phyloP scores from a whole-genome alignment of 2,113 vertebrate genomes.

The Larimichthys polyactis region DNA sequence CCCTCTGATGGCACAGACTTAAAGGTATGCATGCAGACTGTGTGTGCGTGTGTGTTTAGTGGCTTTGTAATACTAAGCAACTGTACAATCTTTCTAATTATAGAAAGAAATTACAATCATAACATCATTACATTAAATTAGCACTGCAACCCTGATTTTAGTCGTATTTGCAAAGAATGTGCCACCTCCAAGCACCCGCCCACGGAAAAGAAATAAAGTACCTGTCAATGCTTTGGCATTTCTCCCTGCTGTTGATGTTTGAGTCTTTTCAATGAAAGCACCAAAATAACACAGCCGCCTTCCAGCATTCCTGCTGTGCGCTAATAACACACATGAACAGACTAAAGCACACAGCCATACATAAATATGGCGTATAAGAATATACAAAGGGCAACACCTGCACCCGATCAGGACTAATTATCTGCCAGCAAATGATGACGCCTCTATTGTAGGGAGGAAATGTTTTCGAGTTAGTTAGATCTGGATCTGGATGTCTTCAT shows the following conservation, averaged over 20 bases:
- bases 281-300: conserved; percentile 56
- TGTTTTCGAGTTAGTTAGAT: not conserved
- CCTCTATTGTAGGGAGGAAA: not conserved
- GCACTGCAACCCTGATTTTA: not conserved
- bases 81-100: conserved; percentile 7
- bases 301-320: conserved; percentile 61
- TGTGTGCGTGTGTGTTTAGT: not conserved
- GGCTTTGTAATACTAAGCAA: not conserved
- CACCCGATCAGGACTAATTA: conserved; percentile 31
- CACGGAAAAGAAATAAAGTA: conserved; percentile 56
- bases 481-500: not conserved
- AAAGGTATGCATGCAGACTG: not conserved
- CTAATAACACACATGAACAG: conserved; percentile 66
- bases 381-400: conserved; percentile 53
- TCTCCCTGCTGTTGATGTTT: conserved; percentile 40
- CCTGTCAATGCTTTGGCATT: conserved; percentile 63
- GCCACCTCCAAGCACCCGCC: conserved; percentile 28
- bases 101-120: not conserved
- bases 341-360: conserved; percentile 42
- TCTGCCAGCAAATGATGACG: conserved; percentile 24
- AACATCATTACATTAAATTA: not conserved
- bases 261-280: conserved; percentile 59
- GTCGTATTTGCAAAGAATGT: conserved; percentile 31
- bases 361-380: conserved; percentile 45
- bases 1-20: conserved; percentile 18